phyloP scores from a whole-genome alignment of 2,797 vertebrate genomes.

The Danio choprae region DNA sequence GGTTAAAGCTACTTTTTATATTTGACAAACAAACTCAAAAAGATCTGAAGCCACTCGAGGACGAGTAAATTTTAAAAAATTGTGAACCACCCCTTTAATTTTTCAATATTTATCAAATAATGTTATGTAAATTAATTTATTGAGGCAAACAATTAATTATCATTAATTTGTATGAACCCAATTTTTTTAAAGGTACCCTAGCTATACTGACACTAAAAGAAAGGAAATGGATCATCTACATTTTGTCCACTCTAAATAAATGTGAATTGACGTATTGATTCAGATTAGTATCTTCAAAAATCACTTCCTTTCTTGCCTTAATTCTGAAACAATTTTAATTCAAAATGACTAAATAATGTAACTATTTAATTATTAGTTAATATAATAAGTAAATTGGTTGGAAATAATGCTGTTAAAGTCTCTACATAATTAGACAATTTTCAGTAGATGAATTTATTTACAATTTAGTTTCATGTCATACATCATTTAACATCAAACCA shows the following conservation, averaged over 20 bases:
- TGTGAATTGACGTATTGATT: not conserved
- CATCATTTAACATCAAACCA: not conserved
- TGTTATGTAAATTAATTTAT: too few relatives aligned
- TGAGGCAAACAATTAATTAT: not conserved
- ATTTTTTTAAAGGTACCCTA: not conserved
- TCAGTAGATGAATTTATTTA: not conserved
- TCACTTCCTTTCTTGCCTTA: not conserved
- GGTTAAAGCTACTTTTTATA: too few relatives aligned
- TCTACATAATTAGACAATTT: not conserved
- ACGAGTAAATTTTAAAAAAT: too few relatives aligned
- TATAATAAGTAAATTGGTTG: not conserved
- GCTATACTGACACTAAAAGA: too few relatives aligned
- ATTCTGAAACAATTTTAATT: not conserved
- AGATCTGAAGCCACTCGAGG: too few relatives aligned
- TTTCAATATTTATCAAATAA: not conserved
- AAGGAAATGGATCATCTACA: not conserved
- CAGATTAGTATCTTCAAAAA: too few relatives aligned
- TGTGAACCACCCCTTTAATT: too few relatives aligned
- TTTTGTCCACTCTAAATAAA: not conserved
- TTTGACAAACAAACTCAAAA: too few relatives aligned
- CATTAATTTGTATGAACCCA: not conserved
- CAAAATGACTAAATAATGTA: not conserved
- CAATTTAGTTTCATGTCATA: not conserved
- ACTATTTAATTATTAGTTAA: too few relatives aligned
- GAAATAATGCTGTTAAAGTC: not conserved